Evolutionary conservation across 2,888 invertebrate genomes (phyloP).

Genomic region (Hemicrepidius hirtus): DNA sequence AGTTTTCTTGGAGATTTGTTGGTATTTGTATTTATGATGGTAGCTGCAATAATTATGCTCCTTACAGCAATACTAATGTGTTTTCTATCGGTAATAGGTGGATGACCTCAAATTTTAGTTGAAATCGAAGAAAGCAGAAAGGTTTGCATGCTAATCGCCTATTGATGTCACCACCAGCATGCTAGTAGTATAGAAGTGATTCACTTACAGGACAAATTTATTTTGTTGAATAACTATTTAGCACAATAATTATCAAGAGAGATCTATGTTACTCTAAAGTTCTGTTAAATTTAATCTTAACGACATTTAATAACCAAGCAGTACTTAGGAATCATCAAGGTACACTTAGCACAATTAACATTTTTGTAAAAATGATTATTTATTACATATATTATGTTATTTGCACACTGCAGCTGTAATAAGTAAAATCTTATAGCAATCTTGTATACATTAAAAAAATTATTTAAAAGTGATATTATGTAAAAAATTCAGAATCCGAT

Average conservation of each 20-base stretch:
- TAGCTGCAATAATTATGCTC: background rate
- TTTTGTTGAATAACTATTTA: background rate
- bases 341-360: too few species aligned
- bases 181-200: background rate
- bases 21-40: background rate
- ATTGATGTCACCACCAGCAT: conserved; percentile 18
- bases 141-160: conserved; percentile 26
- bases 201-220: background rate
- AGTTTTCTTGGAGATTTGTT: background rate
- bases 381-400: too few species aligned
- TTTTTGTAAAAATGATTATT: too few species aligned
- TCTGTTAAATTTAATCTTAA: too few species aligned
- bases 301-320: too few species aligned
- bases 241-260: too few species aligned
- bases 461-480: too few species aligned
- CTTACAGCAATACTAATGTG: background rate
- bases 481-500: too few species aligned
- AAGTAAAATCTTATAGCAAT: too few species aligned
- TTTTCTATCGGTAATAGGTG: background rate
- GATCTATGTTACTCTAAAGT: background rate
- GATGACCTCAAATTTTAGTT: background rate
- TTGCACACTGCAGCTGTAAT: too few species aligned
- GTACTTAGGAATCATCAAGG: too few species aligned
- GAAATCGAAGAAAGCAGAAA: background rate
- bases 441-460: too few species aligned